These are phyloP conservation scores for Typhlomys cinereus DNA, from an alignment of 2,113 vertebrate genomes.

Conservation along the genomic window DNA sequence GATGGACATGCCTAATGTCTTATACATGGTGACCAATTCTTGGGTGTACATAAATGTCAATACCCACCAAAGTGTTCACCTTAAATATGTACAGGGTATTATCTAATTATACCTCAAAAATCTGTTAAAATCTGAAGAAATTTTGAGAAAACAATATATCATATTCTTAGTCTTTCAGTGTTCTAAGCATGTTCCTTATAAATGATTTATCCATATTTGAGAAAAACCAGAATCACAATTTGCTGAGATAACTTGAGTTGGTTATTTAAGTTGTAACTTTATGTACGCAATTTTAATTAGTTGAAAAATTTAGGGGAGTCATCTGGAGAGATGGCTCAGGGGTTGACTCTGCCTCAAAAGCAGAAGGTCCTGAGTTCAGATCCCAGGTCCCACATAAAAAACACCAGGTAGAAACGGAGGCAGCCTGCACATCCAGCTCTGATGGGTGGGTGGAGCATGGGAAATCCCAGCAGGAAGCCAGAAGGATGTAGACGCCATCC, in stretches of 20 bases:
- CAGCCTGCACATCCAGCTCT: too few relatives aligned
- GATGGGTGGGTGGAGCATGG: too few relatives aligned
- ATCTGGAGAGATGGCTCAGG: too few relatives aligned
- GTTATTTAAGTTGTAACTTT: slow-evolving; percentile 36
- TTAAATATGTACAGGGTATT: background rate
- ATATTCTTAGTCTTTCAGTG: background rate
- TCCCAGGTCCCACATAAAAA: too few relatives aligned
- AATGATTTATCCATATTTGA: background rate
- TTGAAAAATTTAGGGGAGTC: too few relatives aligned
- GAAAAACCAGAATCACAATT: slow-evolving; percentile 17
- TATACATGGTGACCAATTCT: background rate
- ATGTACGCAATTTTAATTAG: slow-evolving; percentile 11
- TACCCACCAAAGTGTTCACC: background rate
- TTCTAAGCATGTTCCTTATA: background rate
- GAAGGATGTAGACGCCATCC: too few relatives aligned
- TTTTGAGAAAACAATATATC: slow-evolving; percentile 15
- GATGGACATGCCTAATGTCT: background rate
- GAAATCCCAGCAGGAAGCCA: too few relatives aligned
- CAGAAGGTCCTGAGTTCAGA: too few relatives aligned
- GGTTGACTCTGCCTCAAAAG: too few relatives aligned
- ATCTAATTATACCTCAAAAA: background rate
- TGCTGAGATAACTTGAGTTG: background rate
- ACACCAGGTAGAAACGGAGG: too few relatives aligned
- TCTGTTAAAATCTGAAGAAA: background rate
- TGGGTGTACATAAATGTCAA: background rate